Conservation (phyloP, 2,797 vertebrate species). For the Vireo griseus region DNA sequence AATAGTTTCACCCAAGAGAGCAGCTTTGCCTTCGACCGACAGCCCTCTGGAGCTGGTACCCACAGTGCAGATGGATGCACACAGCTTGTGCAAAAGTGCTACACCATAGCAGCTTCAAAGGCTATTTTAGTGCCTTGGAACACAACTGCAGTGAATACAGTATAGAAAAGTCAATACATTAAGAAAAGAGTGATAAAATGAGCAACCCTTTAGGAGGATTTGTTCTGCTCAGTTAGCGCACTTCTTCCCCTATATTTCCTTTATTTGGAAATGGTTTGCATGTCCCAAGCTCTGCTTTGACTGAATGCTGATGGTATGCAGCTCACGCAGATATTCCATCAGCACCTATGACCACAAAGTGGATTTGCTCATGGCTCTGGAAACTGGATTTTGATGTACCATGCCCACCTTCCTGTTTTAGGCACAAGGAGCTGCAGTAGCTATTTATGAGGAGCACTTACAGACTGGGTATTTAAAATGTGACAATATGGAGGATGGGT, state of each 20-base stretch:
- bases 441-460: not conserved
- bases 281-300: not conserved
- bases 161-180: not conserved
- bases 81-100: not conserved
- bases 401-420: not conserved
- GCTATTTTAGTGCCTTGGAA: not conserved
- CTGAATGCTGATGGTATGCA: not conserved
- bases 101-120: not conserved
- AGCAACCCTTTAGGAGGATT: not conserved
- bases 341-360: not conserved
- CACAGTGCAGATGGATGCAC: not conserved
- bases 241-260: not conserved
- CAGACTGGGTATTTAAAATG: not conserved
- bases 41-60: not conserved
- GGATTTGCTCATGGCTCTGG: not conserved
- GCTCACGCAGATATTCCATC: not conserved
- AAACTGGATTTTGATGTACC: not conserved
- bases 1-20: not conserved
- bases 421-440: not conserved
- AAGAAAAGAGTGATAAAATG: not conserved
- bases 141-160: not conserved
- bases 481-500: not conserved
- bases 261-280: not conserved
- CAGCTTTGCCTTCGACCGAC: rapidly evolving
- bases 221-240: not conserved